Evolutionary conservation across 2,888 invertebrate genomes (phyloP), one percentile per base, ranked within the genome.

Genomic region (Stramonita haemastoma): DNA sequence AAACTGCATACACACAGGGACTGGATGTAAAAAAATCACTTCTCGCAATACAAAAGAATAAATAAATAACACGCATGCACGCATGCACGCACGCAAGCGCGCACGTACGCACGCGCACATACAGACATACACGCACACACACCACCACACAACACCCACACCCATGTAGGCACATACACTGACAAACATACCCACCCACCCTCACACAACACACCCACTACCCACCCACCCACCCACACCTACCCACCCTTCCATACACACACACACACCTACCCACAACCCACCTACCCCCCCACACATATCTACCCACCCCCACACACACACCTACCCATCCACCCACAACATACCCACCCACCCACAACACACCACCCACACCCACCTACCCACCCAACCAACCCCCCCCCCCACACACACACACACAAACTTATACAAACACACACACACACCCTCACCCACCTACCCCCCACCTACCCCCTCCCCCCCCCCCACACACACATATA

Each of bases 341-440:
- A 13, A 26, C 46, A 79, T 34, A 79, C 79, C 34, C 34, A 79
- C 79, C 34, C 77, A 79, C 34, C 32, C 83, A 86, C 86, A 60
- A 60, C 60, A 86, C 32, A 86, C 86, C 11, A 29, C 57, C 32
- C 2, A 29, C 32, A 8, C n/a, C 77, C 77, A 77, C 77, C 1
- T 29, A n/a, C 73, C 73, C 79, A 11, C 79, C 79, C 26, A 17
- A 17, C n/a, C 73, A 73, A 26, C 73, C 8, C 4, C 56, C 22
- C 29, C 26, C 84, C 84, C 26, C 0, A 57, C 29, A 56, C 26
- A 56, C 81, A 36, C 81, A 81, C 36, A 26, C 81, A 81, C n/a
- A n/a, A n/a, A n/a, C n/a, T n/a, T n/a, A n/a, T n/a, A n/a, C n/a
- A n/a, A n/a, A n/a, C n/a, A n/a, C 81, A 81, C 36, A 81, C 34